Conservation (phyloP, 1,140 invertebrate species). For the Halesus radiatus region DNA sequence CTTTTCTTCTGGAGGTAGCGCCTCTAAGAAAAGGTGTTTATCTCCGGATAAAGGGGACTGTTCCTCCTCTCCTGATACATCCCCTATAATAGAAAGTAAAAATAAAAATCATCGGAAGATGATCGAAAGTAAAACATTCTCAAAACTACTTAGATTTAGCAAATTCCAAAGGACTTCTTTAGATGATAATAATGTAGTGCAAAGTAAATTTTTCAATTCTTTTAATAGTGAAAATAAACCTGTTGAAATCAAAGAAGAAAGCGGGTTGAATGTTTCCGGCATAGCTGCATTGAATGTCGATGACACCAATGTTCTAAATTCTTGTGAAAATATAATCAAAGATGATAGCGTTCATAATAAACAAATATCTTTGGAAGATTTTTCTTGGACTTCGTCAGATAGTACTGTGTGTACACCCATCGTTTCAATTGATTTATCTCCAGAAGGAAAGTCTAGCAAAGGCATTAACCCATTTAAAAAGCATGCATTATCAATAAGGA, state of each 20-base stretch:
- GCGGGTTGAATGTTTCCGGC: conserved; percentile 45
- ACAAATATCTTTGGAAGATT: conserved; percentile 3
- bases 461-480: conserved; percentile 49
- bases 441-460: not conserved
- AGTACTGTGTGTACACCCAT: not conserved
- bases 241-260: conserved; percentile 34
- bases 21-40: conserved; percentile 34
- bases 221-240: conserved; percentile 14
- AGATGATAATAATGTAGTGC: conserved; percentile 62
- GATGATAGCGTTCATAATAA: not conserved
- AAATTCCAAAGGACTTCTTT: conserved; percentile 65
- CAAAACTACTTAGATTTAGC: conserved; percentile 63
- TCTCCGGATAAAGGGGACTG: conserved; percentile 21
- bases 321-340: too few species aligned
- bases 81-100: conserved; percentile 66
- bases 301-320: conserved; percentile 13
- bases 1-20: not conserved
- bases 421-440: not conserved
- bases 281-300: conserved; percentile 40
- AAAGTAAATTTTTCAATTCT: conserved; percentile 66
- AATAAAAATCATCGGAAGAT: conserved; percentile 62
- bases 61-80: conserved; percentile 57
- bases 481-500: not conserved
- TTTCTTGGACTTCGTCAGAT: not conserved
- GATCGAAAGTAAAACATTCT: conserved; percentile 59